phyloP scores from a whole-genome alignment of 2,113 vertebrate genomes.

The Lipophrys pholis region DNA sequence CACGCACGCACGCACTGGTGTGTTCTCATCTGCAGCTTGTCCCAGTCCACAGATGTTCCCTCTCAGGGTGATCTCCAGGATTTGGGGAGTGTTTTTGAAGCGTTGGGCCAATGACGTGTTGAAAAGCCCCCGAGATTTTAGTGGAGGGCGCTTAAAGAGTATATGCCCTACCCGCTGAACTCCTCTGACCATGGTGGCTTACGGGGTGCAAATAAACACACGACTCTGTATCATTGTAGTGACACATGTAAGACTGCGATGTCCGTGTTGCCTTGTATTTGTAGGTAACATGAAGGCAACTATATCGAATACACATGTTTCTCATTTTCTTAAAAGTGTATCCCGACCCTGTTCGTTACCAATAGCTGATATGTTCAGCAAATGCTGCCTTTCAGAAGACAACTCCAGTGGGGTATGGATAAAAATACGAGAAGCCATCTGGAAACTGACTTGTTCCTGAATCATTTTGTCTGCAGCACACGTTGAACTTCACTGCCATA shows the following conservation, averaged over 20 bases:
- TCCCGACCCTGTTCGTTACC: conserved; percentile 38
- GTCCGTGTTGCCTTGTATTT: neutral
- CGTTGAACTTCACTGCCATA: conserved; percentile 17
- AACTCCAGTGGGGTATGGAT: conserved; percentile 19
- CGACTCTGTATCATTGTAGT: neutral
- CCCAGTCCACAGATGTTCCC: conserved; percentile 71
- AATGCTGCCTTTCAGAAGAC: conserved; percentile 13
- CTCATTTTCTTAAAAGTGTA: conserved; percentile 44
- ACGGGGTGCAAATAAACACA: conserved; percentile 1
- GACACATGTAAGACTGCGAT: neutral
- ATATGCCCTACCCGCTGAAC: conserved; percentile 65
- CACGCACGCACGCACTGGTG: conserved; percentile 26
- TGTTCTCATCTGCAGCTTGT: conserved; percentile 58
- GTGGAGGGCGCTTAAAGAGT: conserved; percentile 55
- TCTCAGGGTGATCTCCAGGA: conserved; percentile 74
- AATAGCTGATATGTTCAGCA: conserved; percentile 40
- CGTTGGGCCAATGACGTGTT: conserved; percentile 58
- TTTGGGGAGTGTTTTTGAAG: conserved; percentile 73
- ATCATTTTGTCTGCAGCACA: conserved; percentile 36
- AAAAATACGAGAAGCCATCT: conserved; percentile 24
- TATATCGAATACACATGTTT: conserved; percentile 42
- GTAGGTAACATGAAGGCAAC: conserved; percentile 27
- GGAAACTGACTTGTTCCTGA: conserved; percentile 23
- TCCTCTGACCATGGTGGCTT: conserved; percentile 22
- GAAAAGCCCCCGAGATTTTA: conserved; percentile 72